Evolutionary conservation across 1,140 invertebrate genomes (phyloP), one percentile per base, ranked within the genome.

Genomic region (Drosophila varians): DNA sequence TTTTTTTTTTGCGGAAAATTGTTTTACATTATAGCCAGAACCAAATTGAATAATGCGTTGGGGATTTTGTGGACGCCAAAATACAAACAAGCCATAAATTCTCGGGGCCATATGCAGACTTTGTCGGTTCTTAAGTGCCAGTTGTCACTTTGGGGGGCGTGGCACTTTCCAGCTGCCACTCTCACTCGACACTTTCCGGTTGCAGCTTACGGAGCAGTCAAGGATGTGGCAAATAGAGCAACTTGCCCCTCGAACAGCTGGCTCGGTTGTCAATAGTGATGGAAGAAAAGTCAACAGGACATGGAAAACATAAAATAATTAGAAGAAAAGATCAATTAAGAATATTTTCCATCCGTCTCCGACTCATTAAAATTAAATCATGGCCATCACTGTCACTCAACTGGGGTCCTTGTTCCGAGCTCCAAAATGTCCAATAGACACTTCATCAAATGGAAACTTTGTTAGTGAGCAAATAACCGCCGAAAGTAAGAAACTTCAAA

Each of bases 21-120:
- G 71, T 74, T 74, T 74, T 74, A 66, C 70, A 71, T 60, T 60
- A 58, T 43, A 28, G 46, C 21, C 36, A 52, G 53, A 64, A 18
- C 16, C 45, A 69, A 77, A 87, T 86, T 86, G 82, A 87, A 87
- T 87, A 69, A 77, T 86, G 62, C 66, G 62, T 74, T 45, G 56
- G 53, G 42, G 48, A 68, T 60, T 62, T 55, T 49, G 36, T 26
- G 9, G 40, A 8, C 34, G 23, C 16, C 23, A 28, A 47, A n/a
- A 28, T 54, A 82, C 46, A 69, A 68, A 61, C 76, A 77, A 65
- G 43, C 53, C 36, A 86, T 76, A 76, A 69, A 86, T 76, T 77
- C 48, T 42, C n/a, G 25, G 36, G 45, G 45, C 51, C 69, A 62
- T 61, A 58, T 72, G 58, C 74, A 55, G 56, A 74, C 51, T 65